Evolutionary conservation across 2,797 vertebrate species (phyloP).

Genomic region (Microctenopoma lineatum): DNA sequence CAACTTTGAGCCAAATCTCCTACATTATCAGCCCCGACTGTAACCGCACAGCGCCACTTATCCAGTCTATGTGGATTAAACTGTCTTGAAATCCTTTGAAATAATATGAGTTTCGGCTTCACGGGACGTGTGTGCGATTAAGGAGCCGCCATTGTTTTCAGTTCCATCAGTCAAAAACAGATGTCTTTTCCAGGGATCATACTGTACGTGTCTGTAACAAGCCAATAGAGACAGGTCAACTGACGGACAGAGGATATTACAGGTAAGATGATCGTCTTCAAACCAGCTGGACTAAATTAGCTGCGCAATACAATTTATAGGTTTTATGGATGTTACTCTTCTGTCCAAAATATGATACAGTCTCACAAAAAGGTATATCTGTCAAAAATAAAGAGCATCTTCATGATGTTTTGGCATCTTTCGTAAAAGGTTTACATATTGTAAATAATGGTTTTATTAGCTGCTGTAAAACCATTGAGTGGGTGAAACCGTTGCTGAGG

Average conservation of each 20-base stretch:
- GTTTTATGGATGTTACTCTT: background rate
- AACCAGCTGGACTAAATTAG: constrained; percentile 46
- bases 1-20: constrained; percentile 38
- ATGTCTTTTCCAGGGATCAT: constrained; percentile 26
- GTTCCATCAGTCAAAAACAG: background rate
- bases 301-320: constrained; percentile 6
- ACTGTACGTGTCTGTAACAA: constrained; percentile 24
- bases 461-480: background rate
- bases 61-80: constrained; percentile 46
- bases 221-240: constrained; percentile 24
- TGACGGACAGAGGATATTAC: constrained; percentile 43
- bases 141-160: constrained; percentile 5
- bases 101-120: constrained; percentile 36
- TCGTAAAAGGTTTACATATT: no score
- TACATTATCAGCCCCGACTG: constrained; percentile 39
- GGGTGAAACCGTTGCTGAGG: no score
- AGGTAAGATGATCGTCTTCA: constrained; percentile 28
- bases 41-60: constrained; percentile 21
- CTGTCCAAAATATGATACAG: background rate
- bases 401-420: background rate
- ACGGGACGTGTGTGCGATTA: constrained; percentile 10
- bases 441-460: background rate
- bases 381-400: no score
- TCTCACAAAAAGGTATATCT: background rate
- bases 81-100: constrained; percentile 31